Base-by-base conservation (phyloP, 2,888 invertebrate species). In the Drosophila flavopinicola region DNA sequence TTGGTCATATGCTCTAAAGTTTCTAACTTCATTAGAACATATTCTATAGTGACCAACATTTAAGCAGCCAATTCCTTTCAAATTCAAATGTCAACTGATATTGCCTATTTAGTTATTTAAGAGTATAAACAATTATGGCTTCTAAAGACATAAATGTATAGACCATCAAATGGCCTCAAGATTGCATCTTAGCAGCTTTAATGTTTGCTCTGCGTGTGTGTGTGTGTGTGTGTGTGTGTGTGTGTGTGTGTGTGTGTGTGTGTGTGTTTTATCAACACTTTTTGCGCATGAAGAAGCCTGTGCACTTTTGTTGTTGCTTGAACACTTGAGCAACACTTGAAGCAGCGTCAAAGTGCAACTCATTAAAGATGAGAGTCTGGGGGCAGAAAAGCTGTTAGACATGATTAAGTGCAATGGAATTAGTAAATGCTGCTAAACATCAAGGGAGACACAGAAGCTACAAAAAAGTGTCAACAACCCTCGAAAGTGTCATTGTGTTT, bases 371-470 rank as follows among this genome's bases (percentile, higher is more conserved):
- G 25, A 75, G 47, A 42, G 68, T 32, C 29, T n/a, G n/a, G 15
- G 13, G 66, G 13, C 23, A n/a, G n/a, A 37, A 32, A 53, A 33
- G 72, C 64, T 83, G 60, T 65, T 58, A 85, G 66, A 75, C 73
- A 82, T 85, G 73, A 85, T 87, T 82, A 82, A 87, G 82, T 87
- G 87, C 78, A 87, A 86, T 80, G 70, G 77, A 86, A 84, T 66
- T 69, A 76, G 86, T 85, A 83, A 85, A 79, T 63, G 68, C 48
- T 63, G 65, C 71, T 58, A 69, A 65, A 48, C 58, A 60, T 53
- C 71, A 56, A 59, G 48, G 17, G 9, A 56, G 32, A 60, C 44
- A 60, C 44, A 48, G 25, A 48, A 68, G 41, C 51, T 38, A 47
- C 48, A 57, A 60, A 57, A 67, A 74, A 72, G 60, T 75, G 85